phyloP scores from a whole-genome alignment of 2,797 vertebrate species.

The Vireo griseus region DNA sequence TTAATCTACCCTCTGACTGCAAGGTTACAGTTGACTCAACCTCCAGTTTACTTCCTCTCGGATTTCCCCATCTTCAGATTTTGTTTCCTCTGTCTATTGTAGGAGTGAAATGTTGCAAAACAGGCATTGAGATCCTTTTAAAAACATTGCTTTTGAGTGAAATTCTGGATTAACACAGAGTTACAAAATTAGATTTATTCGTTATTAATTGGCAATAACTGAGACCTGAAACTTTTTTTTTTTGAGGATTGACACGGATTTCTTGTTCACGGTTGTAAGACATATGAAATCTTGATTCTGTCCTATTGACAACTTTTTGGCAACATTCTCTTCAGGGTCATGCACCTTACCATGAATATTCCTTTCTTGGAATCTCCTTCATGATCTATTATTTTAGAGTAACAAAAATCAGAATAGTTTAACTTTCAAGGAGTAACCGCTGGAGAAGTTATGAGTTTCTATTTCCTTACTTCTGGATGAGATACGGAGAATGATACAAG shows the following conservation, averaged over 20 bases:
- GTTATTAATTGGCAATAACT: neutral
- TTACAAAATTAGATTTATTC: neutral
- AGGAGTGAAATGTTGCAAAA: neutral
- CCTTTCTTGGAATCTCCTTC: neutral
- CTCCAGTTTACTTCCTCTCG: neutral
- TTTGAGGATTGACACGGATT: neutral
- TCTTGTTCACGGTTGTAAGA: neutral
- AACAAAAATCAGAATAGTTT: neutral
- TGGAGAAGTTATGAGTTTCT: neutral
- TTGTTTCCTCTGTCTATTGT: conserved; percentile 1
- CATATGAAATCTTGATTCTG: neutral
- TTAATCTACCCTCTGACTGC: neutral
- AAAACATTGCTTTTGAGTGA: conserved; percentile 4
- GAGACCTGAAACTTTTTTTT: neutral
- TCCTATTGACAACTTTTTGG: neutral
- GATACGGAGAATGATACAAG: neutral
- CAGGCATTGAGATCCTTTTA: neutral
- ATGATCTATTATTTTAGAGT: neutral
- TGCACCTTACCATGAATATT: neutral
- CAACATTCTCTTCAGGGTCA: neutral
- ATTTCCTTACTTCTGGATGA: neutral
- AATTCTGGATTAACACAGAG: neutral
- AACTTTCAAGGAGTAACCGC: neutral
- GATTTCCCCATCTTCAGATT: conserved; percentile 21
- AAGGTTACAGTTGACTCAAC: neutral